These are phyloP conservation scores for Balearica regulorum DNA, from an alignment of 2,797 vertebrate species.

Conservation along the genomic window DNA sequence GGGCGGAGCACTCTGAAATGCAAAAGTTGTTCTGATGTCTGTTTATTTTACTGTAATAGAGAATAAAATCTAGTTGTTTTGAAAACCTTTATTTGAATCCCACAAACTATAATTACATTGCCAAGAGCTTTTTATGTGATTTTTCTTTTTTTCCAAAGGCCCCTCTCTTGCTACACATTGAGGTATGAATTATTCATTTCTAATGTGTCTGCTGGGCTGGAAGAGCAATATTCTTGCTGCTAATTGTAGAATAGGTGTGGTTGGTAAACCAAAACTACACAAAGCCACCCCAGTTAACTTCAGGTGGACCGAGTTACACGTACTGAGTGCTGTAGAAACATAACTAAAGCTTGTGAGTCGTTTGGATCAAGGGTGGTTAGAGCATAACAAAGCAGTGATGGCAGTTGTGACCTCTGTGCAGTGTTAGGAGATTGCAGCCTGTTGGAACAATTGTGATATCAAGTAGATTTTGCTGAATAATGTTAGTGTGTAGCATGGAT, in stretches of 20 bases:
- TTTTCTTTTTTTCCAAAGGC: slow-evolving; percentile 64
- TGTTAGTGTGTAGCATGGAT: neutral
- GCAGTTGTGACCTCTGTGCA: neutral
- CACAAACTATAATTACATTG: slow-evolving; percentile 45
- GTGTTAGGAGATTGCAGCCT: slow-evolving; percentile 20
- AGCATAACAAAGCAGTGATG: slow-evolving; percentile 1
- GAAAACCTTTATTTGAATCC: slow-evolving; percentile 49
- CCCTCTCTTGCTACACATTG: slow-evolving; percentile 57
- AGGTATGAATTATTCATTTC: slow-evolving; percentile 63
- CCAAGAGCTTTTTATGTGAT: slow-evolving; percentile 63
- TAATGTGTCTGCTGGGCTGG: slow-evolving; percentile 56
- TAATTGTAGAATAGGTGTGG: slow-evolving; percentile 55
- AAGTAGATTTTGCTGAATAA: neutral
- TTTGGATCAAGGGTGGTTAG: neutral
- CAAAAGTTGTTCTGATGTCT: slow-evolving; percentile 43
- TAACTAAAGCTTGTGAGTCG: slow-evolving; percentile 10
- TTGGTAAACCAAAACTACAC: neutral
- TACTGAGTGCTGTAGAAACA: slow-evolving; percentile 13
- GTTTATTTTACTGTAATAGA: slow-evolving; percentile 50
- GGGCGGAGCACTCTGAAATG: slow-evolving; percentile 18
- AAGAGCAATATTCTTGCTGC: slow-evolving; percentile 48
- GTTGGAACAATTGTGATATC: neutral
- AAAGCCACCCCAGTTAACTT: neutral
- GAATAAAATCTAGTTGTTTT: slow-evolving; percentile 50
- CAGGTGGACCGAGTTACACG: neutral